Evolutionary conservation across 2,113 vertebrate genomes (phyloP).

Genomic region (Silurus glanis): DNA sequence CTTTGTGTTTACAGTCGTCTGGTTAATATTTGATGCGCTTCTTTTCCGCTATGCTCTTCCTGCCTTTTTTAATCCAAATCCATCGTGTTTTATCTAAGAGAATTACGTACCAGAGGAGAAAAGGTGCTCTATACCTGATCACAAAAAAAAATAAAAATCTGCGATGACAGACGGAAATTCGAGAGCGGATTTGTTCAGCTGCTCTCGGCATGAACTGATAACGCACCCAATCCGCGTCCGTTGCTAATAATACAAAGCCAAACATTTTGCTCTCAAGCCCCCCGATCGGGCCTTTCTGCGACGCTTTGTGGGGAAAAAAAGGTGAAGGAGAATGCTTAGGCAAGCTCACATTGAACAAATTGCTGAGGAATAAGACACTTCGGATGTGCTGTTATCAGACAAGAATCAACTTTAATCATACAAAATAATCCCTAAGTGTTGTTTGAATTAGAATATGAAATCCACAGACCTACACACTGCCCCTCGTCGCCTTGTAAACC

Average conservation of each 20-base stretch:
- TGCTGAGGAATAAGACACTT: background rate
- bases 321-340: background rate
- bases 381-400: background rate
- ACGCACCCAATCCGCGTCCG: background rate
- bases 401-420: background rate
- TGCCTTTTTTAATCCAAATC: slow-evolving; percentile 41
- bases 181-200: slow-evolving; percentile 10
- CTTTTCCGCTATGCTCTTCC: slow-evolving; percentile 31
- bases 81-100: slow-evolving; percentile 3
- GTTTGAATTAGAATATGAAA: background rate
- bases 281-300: background rate
- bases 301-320: background rate
- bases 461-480: background rate
- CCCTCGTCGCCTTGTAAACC: background rate
- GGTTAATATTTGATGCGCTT: slow-evolving; percentile 65
- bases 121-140: background rate
- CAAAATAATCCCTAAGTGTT: background rate
- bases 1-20: slow-evolving; percentile 58
- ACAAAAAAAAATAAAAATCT: background rate
- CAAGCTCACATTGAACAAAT: background rate
- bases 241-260: background rate
- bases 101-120: background rate
- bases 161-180: background rate
- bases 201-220: background rate
- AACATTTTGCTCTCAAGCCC: background rate